Base-by-base conservation (phyloP, 2,113 vertebrate species). In the Pelobates fuscus region DNA sequence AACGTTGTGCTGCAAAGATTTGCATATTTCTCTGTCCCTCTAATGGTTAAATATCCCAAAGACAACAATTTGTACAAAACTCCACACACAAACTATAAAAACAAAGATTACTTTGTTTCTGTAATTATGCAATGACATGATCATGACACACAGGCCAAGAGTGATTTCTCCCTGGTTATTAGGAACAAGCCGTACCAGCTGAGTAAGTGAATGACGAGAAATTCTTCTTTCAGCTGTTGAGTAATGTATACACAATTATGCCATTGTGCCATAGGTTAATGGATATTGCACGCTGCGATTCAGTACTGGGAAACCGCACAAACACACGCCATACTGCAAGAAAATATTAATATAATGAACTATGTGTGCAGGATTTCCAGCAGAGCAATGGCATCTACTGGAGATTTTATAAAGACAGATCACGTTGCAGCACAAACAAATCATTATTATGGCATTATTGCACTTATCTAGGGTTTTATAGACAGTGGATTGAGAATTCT, bases 341-440 rank as follows among this genome's bases (percentile, higher is more conserved):
- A 71, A 71, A 49, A 49, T 49, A 62, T 71, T 61, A 49, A 44
- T 61, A 61, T 71, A 71, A 71, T 49, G 58, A 58, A 32, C 60
- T 49, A 63, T 72, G 63, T 62, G 70, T 63, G 61, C 59, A 32
- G 49, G 55, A 75, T 84, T 84, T 81, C 52, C 23, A 78, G 82
- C 83, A 74, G 58, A 83, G 87, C 84, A 83, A 80, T 84, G 87
- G 85, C 87, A 86, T 82, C 87, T 87, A 84, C 84, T 82, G 87
- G 85, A 57, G 70, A 63, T 54, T 54, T 32, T 63, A 72, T 27
- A 59, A 54, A 72, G 59, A 63, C 11, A n/a, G 15, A 64, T 72
- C 20, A 27, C 14, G 29, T 23, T 24, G 18, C 20, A 54, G 44
- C 43, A 23, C n/a, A 63, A 15, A 72, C 59, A 72, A 72, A 72